A percentile compares a stretch with the other conserved stretches of the same genome.
Conservation (phyloP, 2,888 invertebrate genomes). For the Ectobius pallidus region DNA sequence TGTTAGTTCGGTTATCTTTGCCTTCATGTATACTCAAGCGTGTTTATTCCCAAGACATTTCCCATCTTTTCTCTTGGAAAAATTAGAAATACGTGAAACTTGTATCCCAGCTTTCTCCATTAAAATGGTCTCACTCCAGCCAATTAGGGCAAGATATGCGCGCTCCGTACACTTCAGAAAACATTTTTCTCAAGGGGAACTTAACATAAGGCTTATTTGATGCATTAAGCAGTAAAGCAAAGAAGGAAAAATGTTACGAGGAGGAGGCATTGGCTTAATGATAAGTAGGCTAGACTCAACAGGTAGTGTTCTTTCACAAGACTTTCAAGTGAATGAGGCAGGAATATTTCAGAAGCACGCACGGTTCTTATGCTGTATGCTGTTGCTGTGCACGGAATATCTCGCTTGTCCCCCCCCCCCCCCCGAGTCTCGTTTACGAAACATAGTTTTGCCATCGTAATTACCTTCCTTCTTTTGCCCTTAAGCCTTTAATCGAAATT, state of each 20-base stretch:
- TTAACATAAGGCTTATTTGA: conserved; percentile 7
- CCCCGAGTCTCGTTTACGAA: too few species aligned
- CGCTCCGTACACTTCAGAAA: background rate
- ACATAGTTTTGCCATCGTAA: too few species aligned
- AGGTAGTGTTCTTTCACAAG: background rate
- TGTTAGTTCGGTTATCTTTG: too few species aligned
- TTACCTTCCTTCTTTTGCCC: too few species aligned
- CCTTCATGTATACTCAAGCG: too few species aligned
- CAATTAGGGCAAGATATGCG: background rate
- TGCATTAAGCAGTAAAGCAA: conserved; percentile 1
- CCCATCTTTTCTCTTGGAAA: background rate
- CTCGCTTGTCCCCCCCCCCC: too few species aligned
- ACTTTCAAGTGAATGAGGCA: background rate
- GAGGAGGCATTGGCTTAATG: background rate
- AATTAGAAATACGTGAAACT: background rate
- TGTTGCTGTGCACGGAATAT: too few species aligned
- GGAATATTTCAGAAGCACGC: background rate
- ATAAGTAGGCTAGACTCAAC: background rate
- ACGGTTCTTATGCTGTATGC: background rate
- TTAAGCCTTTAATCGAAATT: too few species aligned
- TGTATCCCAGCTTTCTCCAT: background rate
- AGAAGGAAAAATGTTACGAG: background rate
- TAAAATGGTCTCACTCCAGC: background rate
- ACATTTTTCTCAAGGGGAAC: background rate
- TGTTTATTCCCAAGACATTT: background rate